A percentile compares a stretch with the other conserved stretches of the same genome.
Conservation (phyloP, 2,797 vertebrate species). For the Astyanax mexicanus region DNA sequence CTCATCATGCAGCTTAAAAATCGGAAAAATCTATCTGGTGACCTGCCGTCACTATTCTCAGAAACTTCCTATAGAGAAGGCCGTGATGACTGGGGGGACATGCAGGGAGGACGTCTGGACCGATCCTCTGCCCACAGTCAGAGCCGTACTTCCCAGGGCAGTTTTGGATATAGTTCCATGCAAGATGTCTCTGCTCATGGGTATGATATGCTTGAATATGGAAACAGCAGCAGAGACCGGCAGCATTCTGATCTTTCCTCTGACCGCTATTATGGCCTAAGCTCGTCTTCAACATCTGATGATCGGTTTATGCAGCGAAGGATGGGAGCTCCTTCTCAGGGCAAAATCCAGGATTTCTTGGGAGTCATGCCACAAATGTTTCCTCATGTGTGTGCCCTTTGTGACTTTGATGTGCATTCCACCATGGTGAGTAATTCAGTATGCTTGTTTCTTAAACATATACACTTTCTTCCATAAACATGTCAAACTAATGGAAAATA, state of each 20-base stretch:
- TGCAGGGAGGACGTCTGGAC: slow-evolving; percentile 66
- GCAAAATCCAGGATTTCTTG: slow-evolving; percentile 83
- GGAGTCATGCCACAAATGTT: slow-evolving; percentile 79
- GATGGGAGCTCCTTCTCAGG: slow-evolving; percentile 75
- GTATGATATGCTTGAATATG: slow-evolving; percentile 67
- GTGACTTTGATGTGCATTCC: slow-evolving; percentile 83
- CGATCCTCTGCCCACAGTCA: slow-evolving; percentile 67
- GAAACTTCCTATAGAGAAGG: slow-evolving; percentile 68
- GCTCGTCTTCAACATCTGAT: slow-evolving; percentile 58
- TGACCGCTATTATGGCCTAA: slow-evolving; percentile 70
- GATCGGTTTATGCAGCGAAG: slow-evolving; percentile 73
- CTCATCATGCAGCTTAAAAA: slow-evolving; percentile 83
- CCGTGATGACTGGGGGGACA: slow-evolving; percentile 71
- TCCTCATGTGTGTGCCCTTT: slow-evolving; percentile 83
- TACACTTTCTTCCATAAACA: slow-evolving; percentile 50
- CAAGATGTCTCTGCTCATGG: slow-evolving; percentile 66
- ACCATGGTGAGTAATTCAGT: slow-evolving; percentile 79
- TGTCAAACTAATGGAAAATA: slow-evolving; percentile 24
- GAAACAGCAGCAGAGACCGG: slow-evolving; percentile 67
- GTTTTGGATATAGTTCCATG: slow-evolving; percentile 74
- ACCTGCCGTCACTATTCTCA: slow-evolving; percentile 65
- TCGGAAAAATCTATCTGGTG: slow-evolving; percentile 67
- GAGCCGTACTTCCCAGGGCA: slow-evolving; percentile 62
- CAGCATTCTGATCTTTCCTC: slow-evolving; percentile 75
- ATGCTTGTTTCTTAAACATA: slow-evolving; percentile 55